These are phyloP conservation scores for Trinectes maculatus DNA, from an alignment of 2,113 vertebrate species.

Conservation along the genomic window DNA sequence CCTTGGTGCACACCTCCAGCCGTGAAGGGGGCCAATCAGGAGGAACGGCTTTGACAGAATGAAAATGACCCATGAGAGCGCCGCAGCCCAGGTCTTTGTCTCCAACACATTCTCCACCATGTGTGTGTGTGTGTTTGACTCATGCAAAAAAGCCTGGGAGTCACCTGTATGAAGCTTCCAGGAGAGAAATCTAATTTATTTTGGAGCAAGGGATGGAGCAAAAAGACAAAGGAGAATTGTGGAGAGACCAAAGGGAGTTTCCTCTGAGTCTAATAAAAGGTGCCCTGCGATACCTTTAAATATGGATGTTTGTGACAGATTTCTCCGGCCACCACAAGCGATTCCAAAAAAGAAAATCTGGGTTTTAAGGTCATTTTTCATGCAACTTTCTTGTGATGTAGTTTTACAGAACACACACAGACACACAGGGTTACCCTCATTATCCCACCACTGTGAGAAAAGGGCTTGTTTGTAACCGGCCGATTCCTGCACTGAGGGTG, in stretches of 20 bases:
- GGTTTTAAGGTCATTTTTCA: slow-evolving; percentile 45
- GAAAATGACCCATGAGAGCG: slow-evolving; percentile 70
- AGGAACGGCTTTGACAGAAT: slow-evolving; percentile 69
- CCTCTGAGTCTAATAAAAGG: slow-evolving; percentile 31
- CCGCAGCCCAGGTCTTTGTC: slow-evolving; percentile 67
- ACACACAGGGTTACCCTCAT: slow-evolving; percentile 17
- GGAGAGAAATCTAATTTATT: slow-evolving; percentile 71
- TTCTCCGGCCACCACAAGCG: slow-evolving; percentile 21
- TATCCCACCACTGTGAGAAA: slow-evolving; percentile 42
- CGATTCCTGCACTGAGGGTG: slow-evolving; percentile 35
- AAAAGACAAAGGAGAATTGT: slow-evolving; percentile 33
- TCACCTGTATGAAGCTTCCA: slow-evolving; percentile 49
- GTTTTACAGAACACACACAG: slow-evolving; percentile 15
- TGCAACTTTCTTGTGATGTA: slow-evolving; percentile 36
- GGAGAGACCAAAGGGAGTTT: slow-evolving; percentile 32
- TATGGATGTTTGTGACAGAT: slow-evolving; percentile 23
- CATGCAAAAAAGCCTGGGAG: slow-evolving; percentile 58
- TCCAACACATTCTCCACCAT: slow-evolving; percentile 50
- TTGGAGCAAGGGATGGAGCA: slow-evolving; percentile 53
- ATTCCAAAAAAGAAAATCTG: neutral
- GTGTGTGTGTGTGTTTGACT: slow-evolving; percentile 23
- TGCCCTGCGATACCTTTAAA: slow-evolving; percentile 13
- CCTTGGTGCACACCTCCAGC: slow-evolving; percentile 55
- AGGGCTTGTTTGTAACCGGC: slow-evolving; percentile 23
- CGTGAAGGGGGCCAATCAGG: slow-evolving; percentile 72